A percentile compares a stretch with the other conserved stretches of the same genome.
These are phyloP conservation scores for Hephaestus fuliginosus DNA, from an alignment of 2,797 vertebrate species.

Conservation along the genomic window DNA sequence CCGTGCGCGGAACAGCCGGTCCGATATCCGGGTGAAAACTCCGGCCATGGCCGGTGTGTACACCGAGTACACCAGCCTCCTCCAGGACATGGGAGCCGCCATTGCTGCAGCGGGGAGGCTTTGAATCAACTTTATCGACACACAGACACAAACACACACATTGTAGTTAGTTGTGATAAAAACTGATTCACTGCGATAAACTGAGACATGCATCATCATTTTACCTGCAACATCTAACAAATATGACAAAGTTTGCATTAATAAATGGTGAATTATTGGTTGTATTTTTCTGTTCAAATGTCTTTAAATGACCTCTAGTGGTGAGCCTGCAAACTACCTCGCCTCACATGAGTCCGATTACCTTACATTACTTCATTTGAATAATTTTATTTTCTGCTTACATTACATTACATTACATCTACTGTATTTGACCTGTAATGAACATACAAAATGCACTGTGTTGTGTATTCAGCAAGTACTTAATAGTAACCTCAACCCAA, in stretches of 20 bases:
- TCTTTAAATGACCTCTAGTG: conserved; percentile 40
- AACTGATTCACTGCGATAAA: not conserved
- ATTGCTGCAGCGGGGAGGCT: conserved; percentile 69
- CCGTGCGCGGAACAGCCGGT: conserved; percentile 80
- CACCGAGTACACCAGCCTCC: conserved; percentile 81
- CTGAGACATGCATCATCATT: not conserved
- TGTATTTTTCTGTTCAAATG: not conserved
- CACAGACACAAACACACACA: not conserved
- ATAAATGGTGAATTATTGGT: not conserved
- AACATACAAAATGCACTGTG: not conserved
- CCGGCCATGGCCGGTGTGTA: conserved; percentile 83
- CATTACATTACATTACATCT: no score
- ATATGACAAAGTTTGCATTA: not conserved
- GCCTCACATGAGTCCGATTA: not conserved
- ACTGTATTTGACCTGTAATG: no score
- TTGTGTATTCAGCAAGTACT: not conserved
- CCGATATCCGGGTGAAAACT: conserved; percentile 82
- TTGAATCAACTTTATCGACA: conserved; percentile 85
- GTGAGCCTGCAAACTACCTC: not conserved
- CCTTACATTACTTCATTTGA: no score
- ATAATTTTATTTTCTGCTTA: no score
- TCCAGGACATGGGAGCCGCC: conserved; percentile 88
- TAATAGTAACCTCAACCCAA: not conserved
- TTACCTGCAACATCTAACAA: not conserved
- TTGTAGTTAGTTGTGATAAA: not conserved